These are phyloP conservation scores for Cynocephalus volans DNA, from an alignment of 2,113 vertebrate species.

Conservation along the genomic window DNA sequence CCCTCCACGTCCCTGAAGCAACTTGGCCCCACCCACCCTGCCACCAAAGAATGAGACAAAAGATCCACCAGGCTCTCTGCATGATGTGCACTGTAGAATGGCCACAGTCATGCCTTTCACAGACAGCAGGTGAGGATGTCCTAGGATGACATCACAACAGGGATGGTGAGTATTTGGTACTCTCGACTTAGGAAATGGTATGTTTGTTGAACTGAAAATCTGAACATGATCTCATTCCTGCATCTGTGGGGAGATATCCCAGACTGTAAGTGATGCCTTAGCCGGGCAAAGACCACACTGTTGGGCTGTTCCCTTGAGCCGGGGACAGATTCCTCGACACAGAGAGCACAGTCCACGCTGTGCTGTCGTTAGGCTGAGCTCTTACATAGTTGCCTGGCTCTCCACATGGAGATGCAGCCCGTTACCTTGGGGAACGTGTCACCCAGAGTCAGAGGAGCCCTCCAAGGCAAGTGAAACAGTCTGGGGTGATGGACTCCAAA, in stretches of 20 bases:
- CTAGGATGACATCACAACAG: not conserved
- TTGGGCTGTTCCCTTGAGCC: not conserved
- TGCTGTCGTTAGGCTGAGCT: not conserved
- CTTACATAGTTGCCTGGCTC: not conserved
- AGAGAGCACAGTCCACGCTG: not conserved
- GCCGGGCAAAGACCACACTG: not conserved
- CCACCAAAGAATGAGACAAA: not conserved
- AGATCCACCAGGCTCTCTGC: not conserved
- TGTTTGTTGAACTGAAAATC: not conserved
- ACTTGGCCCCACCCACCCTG: not conserved
- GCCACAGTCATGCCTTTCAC: accelerated
- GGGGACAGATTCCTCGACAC: not conserved
- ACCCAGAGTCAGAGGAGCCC: not conserved
- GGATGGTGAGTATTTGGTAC: accelerated
- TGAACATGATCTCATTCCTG: not conserved
- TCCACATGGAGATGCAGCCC: accelerated
- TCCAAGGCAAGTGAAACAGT: too few species aligned
- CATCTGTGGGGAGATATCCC: not conserved
- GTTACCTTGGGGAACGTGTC: accelerated
- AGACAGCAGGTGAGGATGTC: not conserved
- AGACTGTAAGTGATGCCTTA: not conserved
- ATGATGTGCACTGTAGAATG: accelerated
- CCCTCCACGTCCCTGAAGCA: not conserved
- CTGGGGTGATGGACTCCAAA: not conserved
- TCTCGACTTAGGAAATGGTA: not conserved